phyloP scores from a whole-genome alignment of 2,888 invertebrate species.

The Drosophila monieri region DNA sequence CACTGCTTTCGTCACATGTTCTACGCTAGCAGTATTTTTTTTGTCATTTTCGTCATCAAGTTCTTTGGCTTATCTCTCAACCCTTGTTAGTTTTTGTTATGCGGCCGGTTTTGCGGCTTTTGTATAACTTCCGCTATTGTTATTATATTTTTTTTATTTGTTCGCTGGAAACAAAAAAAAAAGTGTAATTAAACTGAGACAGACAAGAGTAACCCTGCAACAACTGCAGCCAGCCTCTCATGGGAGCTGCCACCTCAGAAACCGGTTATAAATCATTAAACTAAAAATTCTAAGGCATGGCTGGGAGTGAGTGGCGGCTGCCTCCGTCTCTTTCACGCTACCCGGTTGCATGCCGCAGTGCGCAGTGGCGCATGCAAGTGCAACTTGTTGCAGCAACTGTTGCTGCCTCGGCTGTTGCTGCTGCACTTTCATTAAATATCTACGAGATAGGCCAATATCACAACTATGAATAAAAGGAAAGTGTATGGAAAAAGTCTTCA shows the following conservation, averaged over 20 bases:
- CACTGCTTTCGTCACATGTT: conserved; percentile 42
- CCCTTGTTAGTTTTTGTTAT: conserved; percentile 32
- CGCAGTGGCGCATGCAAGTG: conserved; percentile 62
- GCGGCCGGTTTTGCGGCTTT: conserved; percentile 72
- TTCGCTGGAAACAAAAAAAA: conserved; percentile 63
- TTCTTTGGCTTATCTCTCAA: conserved; percentile 29
- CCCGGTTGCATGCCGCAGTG: conserved; percentile 48
- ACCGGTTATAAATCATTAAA: conserved; percentile 74
- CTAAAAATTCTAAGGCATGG: conserved; percentile 68
- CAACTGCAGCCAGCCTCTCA: conserved; percentile 48
- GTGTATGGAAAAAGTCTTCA: conserved; percentile 12
- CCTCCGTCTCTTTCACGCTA: conserved; percentile 12
- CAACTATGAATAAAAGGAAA: conserved; percentile 24
- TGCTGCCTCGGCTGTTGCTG: conserved; percentile 22
- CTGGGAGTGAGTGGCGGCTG: conserved; percentile 1
- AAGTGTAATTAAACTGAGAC: conserved; percentile 70
- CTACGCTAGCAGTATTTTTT: conserved; percentile 3
- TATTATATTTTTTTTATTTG: conserved; percentile 48
- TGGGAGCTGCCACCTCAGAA: conserved; percentile 67
- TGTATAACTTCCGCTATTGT: conserved; percentile 74
- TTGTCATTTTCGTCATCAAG: conserved; percentile 13
- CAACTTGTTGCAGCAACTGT: conserved; percentile 71
- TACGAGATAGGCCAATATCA: conserved; percentile 27
- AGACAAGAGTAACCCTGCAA: conserved; percentile 17
- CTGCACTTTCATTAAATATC: conserved; percentile 66